A percentile compares a stretch with the other conserved stretches of the same genome.
Conservation (phyloP, 2,888 invertebrate species). For the Eudasyphora cyanicolor region DNA sequence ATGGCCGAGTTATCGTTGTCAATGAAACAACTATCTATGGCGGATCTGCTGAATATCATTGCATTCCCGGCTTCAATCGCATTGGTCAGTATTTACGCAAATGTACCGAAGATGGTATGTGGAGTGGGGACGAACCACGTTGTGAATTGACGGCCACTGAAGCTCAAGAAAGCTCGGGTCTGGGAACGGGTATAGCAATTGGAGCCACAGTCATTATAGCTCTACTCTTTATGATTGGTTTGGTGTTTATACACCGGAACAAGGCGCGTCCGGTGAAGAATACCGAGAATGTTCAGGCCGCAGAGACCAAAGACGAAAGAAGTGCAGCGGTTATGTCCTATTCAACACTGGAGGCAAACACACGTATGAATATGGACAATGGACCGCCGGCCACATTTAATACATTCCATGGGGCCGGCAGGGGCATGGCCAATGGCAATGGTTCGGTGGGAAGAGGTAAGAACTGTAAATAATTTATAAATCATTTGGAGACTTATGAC, state of each 20-base stretch:
- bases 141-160: slow-evolving; percentile 88
- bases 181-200: slow-evolving; percentile 91
- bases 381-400: slow-evolving; percentile 79
- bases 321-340: slow-evolving; percentile 95
- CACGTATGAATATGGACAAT: slow-evolving; percentile 75
- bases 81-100: slow-evolving; percentile 91
- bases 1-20: slow-evolving; percentile 91
- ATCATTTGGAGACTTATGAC: too few species aligned
- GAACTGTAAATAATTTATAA: background rate
- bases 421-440: slow-evolving; percentile 66
- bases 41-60: slow-evolving; percentile 93
- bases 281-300: slow-evolving; percentile 92
- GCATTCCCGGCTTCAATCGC: slow-evolving; percentile 90
- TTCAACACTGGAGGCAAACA: slow-evolving; percentile 87
- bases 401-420: slow-evolving; percentile 75
- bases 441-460: slow-evolving; percentile 39
- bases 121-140: slow-evolving; percentile 93
- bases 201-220: slow-evolving; percentile 91
- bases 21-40: slow-evolving; percentile 92
- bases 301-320: slow-evolving; percentile 91
- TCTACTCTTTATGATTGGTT: slow-evolving; percentile 87
- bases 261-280: slow-evolving; percentile 93
- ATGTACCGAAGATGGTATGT: slow-evolving; percentile 90
- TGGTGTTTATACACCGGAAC: slow-evolving; percentile 90
- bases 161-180: slow-evolving; percentile 85